A percentile compares a stretch with the other conserved stretches of the same genome.
Evolutionary conservation across 2,888 invertebrate species (phyloP).

Genomic region (Xestia ashworthii): DNA sequence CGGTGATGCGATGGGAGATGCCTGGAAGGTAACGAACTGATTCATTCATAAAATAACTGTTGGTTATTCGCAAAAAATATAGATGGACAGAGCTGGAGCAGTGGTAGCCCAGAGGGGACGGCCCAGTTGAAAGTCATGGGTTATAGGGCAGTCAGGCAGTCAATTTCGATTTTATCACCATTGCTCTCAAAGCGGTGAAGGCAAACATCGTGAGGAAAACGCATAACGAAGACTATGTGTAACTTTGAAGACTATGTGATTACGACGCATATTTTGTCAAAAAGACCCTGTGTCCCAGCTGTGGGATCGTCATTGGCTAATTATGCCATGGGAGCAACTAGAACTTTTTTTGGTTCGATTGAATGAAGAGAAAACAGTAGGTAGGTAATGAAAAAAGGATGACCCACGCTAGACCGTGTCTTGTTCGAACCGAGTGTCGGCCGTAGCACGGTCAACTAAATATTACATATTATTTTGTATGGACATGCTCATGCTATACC

Average conservation of each 20-base stretch:
- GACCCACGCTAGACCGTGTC: too few species aligned
- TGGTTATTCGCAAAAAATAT: background rate
- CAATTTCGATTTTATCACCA: background rate
- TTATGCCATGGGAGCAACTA: background rate
- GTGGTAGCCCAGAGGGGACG: background rate
- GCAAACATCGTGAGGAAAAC: background rate
- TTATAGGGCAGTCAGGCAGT: background rate
- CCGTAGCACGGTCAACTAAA: too few species aligned
- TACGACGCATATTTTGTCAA: too few species aligned
- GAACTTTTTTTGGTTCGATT: background rate
- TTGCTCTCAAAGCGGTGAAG: background rate
- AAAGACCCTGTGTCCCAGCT: background rate
- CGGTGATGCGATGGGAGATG: slow-evolving; percentile 91
- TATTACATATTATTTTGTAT: too few species aligned
- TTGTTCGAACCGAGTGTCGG: too few species aligned
- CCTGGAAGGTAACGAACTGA: slow-evolving; percentile 72
- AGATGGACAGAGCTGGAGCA: background rate
- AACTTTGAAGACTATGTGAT: background rate
- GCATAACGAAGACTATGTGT: background rate
- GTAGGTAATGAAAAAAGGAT: background rate
- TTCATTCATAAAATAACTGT: slow-evolving; percentile 37
- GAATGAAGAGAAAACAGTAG: background rate
- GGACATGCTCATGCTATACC: too few species aligned
- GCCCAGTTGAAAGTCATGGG: background rate
- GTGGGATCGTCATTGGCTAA: background rate